Percentiles rank a stretch among this genome's conserved stretches.
Conservation (phyloP, 2,113 vertebrate genomes). For the Hyperoodon ampullatus region DNA sequence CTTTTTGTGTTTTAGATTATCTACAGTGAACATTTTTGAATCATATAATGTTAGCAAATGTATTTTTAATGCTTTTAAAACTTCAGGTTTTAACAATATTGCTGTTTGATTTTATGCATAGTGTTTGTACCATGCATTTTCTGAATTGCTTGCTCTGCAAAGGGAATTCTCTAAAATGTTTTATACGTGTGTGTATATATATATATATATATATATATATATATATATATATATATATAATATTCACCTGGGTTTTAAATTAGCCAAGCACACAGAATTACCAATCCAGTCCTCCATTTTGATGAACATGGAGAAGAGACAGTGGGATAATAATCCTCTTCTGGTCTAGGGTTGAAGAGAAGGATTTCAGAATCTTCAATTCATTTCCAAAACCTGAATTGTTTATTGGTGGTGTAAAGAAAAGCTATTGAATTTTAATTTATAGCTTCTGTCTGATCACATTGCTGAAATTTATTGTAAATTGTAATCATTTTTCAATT, state of each 20-base stretch:
- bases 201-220: too few relatives aligned
- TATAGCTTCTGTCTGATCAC: background rate
- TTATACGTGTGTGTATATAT: background rate
- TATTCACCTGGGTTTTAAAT: background rate
- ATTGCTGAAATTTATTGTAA: background rate
- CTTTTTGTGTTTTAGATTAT: slow-evolving; percentile 3
- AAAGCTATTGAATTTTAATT: background rate
- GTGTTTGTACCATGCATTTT: background rate
- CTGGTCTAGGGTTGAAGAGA: background rate
- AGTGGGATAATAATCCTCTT: background rate
- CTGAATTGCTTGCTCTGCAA: background rate
- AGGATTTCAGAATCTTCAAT: background rate
- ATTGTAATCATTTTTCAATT: slow-evolving; percentile 11
- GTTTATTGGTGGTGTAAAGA: background rate
- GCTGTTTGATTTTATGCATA: background rate
- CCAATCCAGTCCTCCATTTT: background rate
- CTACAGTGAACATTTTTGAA: background rate
- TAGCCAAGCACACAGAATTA: background rate
- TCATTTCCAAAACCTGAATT: slow-evolving; percentile 21
- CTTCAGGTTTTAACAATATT: background rate
- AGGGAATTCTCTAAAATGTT: background rate
- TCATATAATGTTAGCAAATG: background rate
- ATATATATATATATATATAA: too few relatives aligned
- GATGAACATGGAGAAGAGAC: background rate
- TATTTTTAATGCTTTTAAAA: slow-evolving; percentile 41